Evolutionary conservation across 2,888 invertebrate genomes (phyloP), one percentile per base, ranked within the genome.

Genomic region (Nemotelus pantherinus): DNA sequence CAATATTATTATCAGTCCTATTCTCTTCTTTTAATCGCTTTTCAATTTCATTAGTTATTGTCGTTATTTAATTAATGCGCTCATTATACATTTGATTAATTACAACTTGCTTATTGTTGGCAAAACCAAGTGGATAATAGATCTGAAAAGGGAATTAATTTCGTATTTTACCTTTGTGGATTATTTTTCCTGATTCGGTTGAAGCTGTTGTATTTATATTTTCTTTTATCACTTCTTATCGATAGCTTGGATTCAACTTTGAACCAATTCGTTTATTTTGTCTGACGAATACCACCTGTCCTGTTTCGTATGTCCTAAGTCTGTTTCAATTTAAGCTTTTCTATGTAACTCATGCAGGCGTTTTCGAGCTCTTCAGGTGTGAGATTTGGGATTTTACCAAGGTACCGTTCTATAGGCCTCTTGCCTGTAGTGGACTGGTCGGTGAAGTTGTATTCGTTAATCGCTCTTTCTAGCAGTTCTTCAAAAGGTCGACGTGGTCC

Each of bases 371-470:
- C 25, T 58, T 58, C 58, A 7, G 25, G 58, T 9, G 4, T 25
- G 25, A 58, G 4, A 4, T n/a, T 6, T 6, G 77, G 79, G 4
- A 6, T 57, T 10, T 80, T 76, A 57, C 80, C 80, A 41, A 77
- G 78, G 58, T 78, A 81, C 45, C 79, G 45, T 71, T 81, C 80
- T 60, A 81, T 77, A 4, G 80, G 79, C 76, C 79, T 80, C 44
- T 77, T 79, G 48, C 25, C 44, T n/a, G 78, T 81, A 2, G 77
- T 79, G 4, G 80, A 80, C 44, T 77, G 77, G 10, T 68, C 57
- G n/a, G 68, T 58, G 50, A 63, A 43, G 60, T 68, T 77, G 53
- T 77, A 77, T 60, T 77, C 60, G 44, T 79, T 76, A 2, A 80
- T 74, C 3, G 81, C 77, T 48, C 78, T 47, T 47, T 80, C 78